These are phyloP conservation scores for Penaeus japonicus DNA, from an alignment of 1,140 invertebrate species.

Conservation along the genomic window DNA sequence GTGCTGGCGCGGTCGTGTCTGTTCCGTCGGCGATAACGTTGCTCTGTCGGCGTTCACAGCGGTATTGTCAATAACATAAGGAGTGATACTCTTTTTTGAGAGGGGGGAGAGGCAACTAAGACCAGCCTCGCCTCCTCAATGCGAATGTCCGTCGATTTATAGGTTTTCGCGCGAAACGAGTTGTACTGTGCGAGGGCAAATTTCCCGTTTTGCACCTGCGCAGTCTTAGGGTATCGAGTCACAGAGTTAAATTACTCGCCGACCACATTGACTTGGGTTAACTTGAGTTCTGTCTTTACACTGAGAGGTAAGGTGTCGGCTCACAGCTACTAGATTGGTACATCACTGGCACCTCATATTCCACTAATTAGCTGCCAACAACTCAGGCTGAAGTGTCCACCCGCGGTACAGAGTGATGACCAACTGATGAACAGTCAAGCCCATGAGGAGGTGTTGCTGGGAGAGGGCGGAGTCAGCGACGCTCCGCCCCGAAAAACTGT, in stretches of 20 bases:
- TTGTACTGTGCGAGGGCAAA: constrained; percentile 45
- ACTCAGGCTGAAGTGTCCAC: constrained; percentile 53
- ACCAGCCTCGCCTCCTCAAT: neutral
- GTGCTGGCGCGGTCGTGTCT: neutral
- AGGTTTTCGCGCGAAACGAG: constrained; percentile 6
- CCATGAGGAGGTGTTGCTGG: constrained; percentile 49
- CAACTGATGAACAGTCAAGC: constrained; percentile 56
- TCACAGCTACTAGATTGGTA: constrained; percentile 47
- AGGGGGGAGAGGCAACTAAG: neutral
- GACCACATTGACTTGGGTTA: neutral
- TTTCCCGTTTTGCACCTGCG: constrained; percentile 53
- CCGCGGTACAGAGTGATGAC: constrained; percentile 55
- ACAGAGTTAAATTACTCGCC: constrained; percentile 8
- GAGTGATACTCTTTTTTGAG: neutral
- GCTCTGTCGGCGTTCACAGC: neutral
- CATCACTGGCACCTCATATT: constrained; percentile 55
- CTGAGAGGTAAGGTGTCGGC: constrained; percentile 13
- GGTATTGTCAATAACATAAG: neutral
- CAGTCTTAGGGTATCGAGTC: constrained; percentile 38
- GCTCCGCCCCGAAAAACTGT: constrained; percentile 16
- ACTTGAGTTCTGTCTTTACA: constrained; percentile 11
- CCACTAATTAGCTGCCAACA: constrained; percentile 56
- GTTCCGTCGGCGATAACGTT: neutral
- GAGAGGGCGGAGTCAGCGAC: neutral
- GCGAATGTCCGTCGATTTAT: neutral